Conservation (phyloP, 2,797 vertebrate genomes). For the Sebastes ruberrimus region DNA sequence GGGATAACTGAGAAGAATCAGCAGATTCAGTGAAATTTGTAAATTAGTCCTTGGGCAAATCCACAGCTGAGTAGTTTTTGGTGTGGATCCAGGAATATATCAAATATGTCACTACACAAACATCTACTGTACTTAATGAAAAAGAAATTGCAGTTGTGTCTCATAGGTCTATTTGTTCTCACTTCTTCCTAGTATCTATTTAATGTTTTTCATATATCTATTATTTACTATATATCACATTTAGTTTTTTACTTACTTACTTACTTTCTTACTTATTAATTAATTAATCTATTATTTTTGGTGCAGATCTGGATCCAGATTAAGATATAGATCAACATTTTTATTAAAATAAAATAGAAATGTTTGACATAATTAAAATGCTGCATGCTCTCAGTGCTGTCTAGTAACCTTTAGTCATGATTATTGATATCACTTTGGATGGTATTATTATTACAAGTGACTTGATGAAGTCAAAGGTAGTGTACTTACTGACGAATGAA, state of each 20-base stretch:
- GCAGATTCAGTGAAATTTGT: background rate
- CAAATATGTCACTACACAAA: background rate
- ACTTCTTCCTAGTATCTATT: background rate
- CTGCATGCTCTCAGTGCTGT: background rate
- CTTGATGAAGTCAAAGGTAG: background rate
- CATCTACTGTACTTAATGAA: background rate
- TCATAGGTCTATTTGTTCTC: background rate
- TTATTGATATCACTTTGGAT: background rate
- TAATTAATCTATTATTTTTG: background rate
- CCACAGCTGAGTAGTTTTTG: background rate
- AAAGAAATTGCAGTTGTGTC: background rate
- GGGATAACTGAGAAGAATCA: background rate
- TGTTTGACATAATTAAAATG: background rate
- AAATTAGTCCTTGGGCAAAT: background rate
- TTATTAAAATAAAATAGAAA: background rate
- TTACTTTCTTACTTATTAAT: background rate
- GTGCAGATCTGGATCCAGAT: background rate
- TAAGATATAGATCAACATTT: background rate
- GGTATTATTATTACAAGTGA: background rate
- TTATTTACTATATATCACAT: background rate
- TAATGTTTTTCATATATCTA: background rate
- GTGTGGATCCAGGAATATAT: background rate
- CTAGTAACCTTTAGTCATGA: background rate
- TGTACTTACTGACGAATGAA: slow-evolving; percentile 92
- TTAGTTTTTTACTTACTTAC: background rate